Base-by-base conservation (phyloP, 2,797 vertebrate species). In the Mareca penelope region DNA sequence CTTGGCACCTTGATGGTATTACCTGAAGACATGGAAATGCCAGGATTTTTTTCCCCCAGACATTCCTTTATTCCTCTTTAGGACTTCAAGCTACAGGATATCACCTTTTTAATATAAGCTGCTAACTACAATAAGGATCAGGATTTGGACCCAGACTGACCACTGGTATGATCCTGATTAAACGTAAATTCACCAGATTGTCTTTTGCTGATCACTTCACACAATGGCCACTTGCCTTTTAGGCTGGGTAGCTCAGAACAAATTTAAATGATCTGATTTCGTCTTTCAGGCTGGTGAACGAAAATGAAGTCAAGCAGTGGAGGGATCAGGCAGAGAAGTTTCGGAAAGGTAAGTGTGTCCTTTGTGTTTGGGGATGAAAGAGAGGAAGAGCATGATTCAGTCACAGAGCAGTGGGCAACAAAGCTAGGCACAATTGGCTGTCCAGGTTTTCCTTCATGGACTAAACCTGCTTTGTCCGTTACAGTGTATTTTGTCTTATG, bases 231-330 rank as follows among this genome's bases (percentile, higher is more conserved):
- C 48, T 90, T 88, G 48, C 13, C 29, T 83, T 92, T 89, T 33
- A 65, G 6, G 44, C 23, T 65, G 24, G 9, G 18, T 73, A 78
- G 35, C 55, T 88, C 52, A 65, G 71, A 75, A 78, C 35, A 55
- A 39, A 26, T 63, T 85, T 81, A 80, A 85, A 89, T 88, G 0
- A 46, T 86, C 39, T 88, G 2, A 52, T 83, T 91, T 90, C 12
- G 48, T 95, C 56, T 96, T 95, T 88, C 96, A 99, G 99, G 99
- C 97, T 99, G 90, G 98, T 99, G 89, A 99, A 99, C 33, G 99
- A 99, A 97, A 99, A 99, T 31, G 99, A 99, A 96, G 99, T 99
- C 86, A 99, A 98, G 87, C 99, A 99, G 94, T 99, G 99, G 99
- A 97, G 98, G 80, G 99, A 99, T 52, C 99, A 99, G 96, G 99